Evolutionary conservation across 2,888 invertebrate genomes (phyloP), one percentile per base, ranked within the genome.

Genomic region (Brachyptera risi): DNA sequence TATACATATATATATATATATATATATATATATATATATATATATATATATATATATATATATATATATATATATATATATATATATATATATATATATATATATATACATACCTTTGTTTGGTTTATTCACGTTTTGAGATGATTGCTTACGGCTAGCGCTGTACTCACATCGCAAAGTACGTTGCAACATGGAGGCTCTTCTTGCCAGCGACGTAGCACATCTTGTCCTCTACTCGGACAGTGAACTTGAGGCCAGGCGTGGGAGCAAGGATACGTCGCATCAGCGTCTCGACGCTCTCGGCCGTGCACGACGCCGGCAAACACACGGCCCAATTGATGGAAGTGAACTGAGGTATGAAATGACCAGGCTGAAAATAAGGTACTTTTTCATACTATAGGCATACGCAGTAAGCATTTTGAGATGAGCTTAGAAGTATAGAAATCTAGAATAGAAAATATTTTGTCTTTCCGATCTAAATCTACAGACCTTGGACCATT

Each of bases 291-390:
- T 80, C 79, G 17, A 83, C 84, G 68, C 84, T 82, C 47, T 79
- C 77, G 21, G 81, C 77, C 19, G 79, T 76, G 70, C 87, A 87
- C 9, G 80, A 80, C 2, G 83, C 78, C 1, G 87, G 87, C 51
- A 87, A 76, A 70, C 87, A 88, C 19, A 87, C 73, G 1, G 85
- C 87, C 87, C 87, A 87, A 69, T 85, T 85, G 66, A 83, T 76
- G 65, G 85, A 83, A 23, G 85, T 83, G 74, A 86, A 87, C 69
- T 83, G 83, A 59, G 87, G 87, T 72, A 84, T 80, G 74, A 87
- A 86, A 76, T 88, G 86, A 73, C 83, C 84, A 70, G 86, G 84
- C 87, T 88, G 75, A 61, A 75, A 56, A 23, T 2, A 13, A 51
- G 31, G 19, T n/a, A n/a, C n/a, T n/a, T n/a, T n/a, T n/a, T n/a